phyloP scores from a whole-genome alignment of 2,888 invertebrate species.

The Pharmacophagus antenor region DNA sequence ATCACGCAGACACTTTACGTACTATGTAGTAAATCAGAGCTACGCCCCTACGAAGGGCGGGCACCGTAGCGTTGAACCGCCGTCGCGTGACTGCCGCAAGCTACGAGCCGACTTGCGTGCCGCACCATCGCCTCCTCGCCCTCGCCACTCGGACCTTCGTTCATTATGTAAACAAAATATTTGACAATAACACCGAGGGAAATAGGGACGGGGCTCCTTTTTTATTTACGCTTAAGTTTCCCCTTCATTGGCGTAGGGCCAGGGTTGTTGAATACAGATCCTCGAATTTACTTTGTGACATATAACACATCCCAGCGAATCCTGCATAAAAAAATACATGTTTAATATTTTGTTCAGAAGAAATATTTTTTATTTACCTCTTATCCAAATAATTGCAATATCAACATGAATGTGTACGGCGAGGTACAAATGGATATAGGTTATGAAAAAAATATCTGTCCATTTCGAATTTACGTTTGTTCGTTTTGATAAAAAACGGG shows the following conservation, averaged over 20 bases:
- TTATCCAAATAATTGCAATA: slow-evolving; percentile 2
- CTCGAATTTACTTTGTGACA: slow-evolving; percentile 26
- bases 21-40: slow-evolving; percentile 48
- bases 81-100: slow-evolving; percentile 74
- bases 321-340: not conserved
- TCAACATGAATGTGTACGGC: slow-evolving; percentile 8
- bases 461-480: slow-evolving; percentile 4
- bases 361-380: slow-evolving; percentile 9
- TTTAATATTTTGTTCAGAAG: not conserved
- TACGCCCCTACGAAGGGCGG: slow-evolving; percentile 38
- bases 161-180: slow-evolving; percentile 73
- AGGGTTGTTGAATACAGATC: slow-evolving; percentile 24
- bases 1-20: slow-evolving; percentile 54
- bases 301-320: slow-evolving; percentile 10
- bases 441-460: slow-evolving; percentile 17
- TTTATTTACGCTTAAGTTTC: slow-evolving; percentile 29
- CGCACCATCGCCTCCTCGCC: slow-evolving; percentile 40
- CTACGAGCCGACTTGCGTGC: slow-evolving; percentile 48
- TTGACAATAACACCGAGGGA: slow-evolving; percentile 57
- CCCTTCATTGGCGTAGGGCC: slow-evolving; percentile 27
- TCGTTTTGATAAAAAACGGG: slow-evolving; percentile 4
- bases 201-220: slow-evolving; percentile 42
- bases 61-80: slow-evolving; percentile 54
- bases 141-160: slow-evolving; percentile 49
- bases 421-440: slow-evolving; percentile 11